Conservation (phyloP, 2,113 vertebrate genomes). For the Puntigrus tetrazona region DNA sequence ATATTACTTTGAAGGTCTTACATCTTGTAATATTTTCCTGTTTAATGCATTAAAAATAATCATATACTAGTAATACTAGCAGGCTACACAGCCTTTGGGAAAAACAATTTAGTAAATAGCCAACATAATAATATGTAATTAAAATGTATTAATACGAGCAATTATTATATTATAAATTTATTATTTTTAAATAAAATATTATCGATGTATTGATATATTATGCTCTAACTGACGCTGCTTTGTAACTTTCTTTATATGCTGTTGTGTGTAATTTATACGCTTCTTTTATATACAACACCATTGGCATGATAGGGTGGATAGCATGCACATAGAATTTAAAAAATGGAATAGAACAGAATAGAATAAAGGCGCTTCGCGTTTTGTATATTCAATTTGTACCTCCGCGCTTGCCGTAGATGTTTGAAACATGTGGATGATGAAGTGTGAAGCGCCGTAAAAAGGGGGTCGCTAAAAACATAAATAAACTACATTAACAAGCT, state of each 20-base stretch:
- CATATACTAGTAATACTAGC: too few species aligned
- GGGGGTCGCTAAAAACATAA: background rate
- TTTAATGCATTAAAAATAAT: background rate
- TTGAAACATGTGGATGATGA: slow-evolving; percentile 19
- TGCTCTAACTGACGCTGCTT: too few species aligned
- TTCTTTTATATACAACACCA: background rate
- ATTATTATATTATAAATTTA: background rate
- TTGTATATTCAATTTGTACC: slow-evolving; percentile 15
- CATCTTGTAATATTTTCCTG: background rate
- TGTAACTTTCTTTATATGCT: background rate
- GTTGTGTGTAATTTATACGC: too few species aligned
- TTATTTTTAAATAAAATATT: background rate
- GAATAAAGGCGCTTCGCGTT: background rate
- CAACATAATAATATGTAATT: too few species aligned
- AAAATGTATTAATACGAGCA: background rate
- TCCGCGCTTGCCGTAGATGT: slow-evolving; percentile 44
- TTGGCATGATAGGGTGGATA: too few species aligned
- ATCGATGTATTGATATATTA: too few species aligned
- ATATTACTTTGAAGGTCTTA: background rate
- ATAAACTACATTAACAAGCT: background rate
- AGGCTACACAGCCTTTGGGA: too few species aligned
- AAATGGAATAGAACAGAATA: too few species aligned
- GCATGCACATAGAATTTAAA: too few species aligned
- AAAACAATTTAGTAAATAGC: too few species aligned
- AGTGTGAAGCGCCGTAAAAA: background rate